Conservation (phyloP, 2,797 vertebrate species). For the Phoxinus dragarum region DNA sequence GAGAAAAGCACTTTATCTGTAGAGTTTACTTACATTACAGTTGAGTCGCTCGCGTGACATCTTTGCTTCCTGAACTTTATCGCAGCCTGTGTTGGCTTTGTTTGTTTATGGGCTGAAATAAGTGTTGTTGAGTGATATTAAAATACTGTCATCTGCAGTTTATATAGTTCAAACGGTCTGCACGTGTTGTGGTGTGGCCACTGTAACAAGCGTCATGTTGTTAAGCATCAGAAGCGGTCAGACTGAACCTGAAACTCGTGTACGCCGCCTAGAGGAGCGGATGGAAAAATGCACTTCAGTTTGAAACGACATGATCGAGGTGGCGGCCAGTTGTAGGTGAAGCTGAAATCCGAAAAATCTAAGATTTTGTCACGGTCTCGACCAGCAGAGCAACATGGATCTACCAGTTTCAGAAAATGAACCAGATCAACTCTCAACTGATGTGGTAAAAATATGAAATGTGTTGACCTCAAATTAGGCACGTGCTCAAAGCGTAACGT, state of each 20-base stretch:
- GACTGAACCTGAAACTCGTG: background rate
- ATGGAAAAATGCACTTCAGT: too few species aligned
- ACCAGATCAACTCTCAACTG: background rate
- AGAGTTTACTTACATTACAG: background rate
- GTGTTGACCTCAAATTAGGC: background rate
- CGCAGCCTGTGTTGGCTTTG: background rate
- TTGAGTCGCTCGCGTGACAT: background rate
- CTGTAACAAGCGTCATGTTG: background rate
- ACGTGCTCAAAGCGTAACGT: background rate
- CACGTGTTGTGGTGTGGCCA: too few species aligned
- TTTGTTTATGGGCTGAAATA: background rate
- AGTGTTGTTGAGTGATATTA: too few species aligned
- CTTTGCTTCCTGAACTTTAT: background rate
- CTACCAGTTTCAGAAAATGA: background rate
- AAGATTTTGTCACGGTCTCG: background rate
- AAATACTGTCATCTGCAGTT: too few species aligned
- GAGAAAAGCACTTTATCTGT: background rate
- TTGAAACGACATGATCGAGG: background rate
- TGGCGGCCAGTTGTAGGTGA: background rate
- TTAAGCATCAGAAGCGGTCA: background rate
- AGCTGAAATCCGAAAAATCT: background rate
- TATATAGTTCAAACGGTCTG: background rate
- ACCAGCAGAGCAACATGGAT: background rate
- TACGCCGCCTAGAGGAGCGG: slow-evolving; percentile 18
- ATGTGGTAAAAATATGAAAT: background rate